Evolutionary conservation across 1,140 invertebrate genomes (phyloP).

Genomic region (Anthonomus grandis): DNA sequence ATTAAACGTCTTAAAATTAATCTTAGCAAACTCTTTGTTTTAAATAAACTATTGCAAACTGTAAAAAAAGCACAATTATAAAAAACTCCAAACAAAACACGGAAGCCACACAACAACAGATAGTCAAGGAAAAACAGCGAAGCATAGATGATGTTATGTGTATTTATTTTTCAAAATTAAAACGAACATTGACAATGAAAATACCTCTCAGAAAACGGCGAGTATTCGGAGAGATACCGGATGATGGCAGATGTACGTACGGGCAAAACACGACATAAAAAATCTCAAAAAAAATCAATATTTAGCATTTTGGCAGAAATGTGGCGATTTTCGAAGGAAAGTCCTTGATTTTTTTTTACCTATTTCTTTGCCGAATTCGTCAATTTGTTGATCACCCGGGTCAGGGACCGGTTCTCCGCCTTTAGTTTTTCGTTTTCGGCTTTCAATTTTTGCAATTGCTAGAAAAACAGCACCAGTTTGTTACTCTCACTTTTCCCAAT

Average conservation of each 20-base stretch:
- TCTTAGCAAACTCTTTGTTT: too few relatives aligned
- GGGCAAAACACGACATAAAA: constrained; percentile 14
- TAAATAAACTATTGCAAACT: too few relatives aligned
- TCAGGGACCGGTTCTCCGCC: constrained; percentile 92
- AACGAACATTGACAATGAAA: too few relatives aligned
- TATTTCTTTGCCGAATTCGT: constrained; percentile 81
- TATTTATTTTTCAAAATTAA: too few relatives aligned
- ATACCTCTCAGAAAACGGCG: too few relatives aligned
- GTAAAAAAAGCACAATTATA: too few relatives aligned
- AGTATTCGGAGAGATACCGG: too few relatives aligned
- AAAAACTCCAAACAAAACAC: too few relatives aligned
- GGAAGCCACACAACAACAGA: too few relatives aligned
- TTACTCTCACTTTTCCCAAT: too few relatives aligned
- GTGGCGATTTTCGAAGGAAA: constrained; percentile 2
- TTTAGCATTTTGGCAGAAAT: constrained; percentile 1
- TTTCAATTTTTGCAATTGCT: constrained; percentile 98
- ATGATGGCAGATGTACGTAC: constrained; percentile 1
- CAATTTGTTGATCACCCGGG: constrained; percentile 92
- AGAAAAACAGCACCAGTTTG: constrained; percentile 53
- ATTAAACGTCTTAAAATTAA: too few relatives aligned
- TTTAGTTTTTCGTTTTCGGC: constrained; percentile 94
- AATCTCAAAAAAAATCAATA: constrained; percentile 13
- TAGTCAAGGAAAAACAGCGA: constrained; percentile 12
- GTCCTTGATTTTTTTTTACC: constrained; percentile 54
- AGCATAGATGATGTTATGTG: constrained; percentile 9